Evolutionary conservation across 2,113 vertebrate species (phyloP), one percentile per base, ranked within the genome.

Genomic region (Saguinus midas): DNA sequence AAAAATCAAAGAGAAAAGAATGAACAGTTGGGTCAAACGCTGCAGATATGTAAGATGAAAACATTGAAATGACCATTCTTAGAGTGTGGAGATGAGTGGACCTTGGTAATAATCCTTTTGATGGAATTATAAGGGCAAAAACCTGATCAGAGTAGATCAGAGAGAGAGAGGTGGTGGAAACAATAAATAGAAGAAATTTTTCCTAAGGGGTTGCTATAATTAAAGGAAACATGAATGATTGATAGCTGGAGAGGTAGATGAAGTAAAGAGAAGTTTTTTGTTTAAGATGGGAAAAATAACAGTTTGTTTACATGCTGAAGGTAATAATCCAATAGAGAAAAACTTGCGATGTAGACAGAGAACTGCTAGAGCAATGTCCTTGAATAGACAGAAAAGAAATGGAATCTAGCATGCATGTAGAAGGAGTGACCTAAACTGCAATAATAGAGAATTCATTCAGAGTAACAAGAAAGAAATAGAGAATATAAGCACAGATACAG

Each of bases 291-390:
- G 72, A 96, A 11, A 93, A 70, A n/a, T 61, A 80, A 50, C 45
- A 89, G 20, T 20, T 43, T 72, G 29, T 96, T 94, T 86, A 64
- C 18, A 58, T 57, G 87, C 52, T 94, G 45, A 90, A 94, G 35
- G 35, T 40, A 94, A 91, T 87, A 73, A 87, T 75, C 55, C 14
- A 68, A 25, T 82, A 94, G 92, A 82, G 45, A 76, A 37, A 75
- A 70, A 17, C 35, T 70, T 68, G 50, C 57, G 45, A 16, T 68
- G 21, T 29, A 64, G 35, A 82, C 48, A 73, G 35, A 88, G 82
- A 94, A 64, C 76, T 89, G 17, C 52, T 87, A 73, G 72, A 73
- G 20, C 70, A 87, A 25, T 91, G 27, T 91, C 57, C 20, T 50
- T 87, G 50, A 87, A 82, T 45, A 64, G 45, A 52, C 70, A 57